These are phyloP conservation scores for Prietella phreatophila DNA, from an alignment of 2,113 vertebrate genomes.

Conservation along the genomic window DNA sequence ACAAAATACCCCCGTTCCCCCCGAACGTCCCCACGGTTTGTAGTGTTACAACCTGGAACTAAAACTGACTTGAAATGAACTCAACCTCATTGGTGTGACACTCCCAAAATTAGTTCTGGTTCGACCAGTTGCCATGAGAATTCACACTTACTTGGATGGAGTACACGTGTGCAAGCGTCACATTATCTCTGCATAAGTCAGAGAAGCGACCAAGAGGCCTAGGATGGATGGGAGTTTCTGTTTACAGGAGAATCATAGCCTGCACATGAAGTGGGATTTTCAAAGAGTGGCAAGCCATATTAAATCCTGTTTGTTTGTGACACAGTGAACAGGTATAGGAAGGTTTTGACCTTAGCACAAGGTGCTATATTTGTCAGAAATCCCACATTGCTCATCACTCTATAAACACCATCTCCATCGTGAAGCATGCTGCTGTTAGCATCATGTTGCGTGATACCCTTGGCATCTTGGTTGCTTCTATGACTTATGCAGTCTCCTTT, in stretches of 20 bases:
- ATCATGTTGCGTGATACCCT: no score
- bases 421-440: no score
- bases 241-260: background rate
- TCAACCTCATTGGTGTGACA: no score
- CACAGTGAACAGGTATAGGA: no score
- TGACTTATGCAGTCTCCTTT: background rate
- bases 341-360: no score
- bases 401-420: no score
- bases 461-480: background rate
- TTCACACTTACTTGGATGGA: background rate
- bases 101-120: background rate
- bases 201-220: background rate
- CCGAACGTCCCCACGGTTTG: no score
- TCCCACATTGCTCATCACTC: background rate
- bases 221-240: background rate
- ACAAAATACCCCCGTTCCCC: background rate
- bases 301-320: background rate
- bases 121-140: background rate
- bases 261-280: no score
- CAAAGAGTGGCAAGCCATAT: background rate
- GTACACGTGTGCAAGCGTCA: background rate
- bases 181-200: no score
- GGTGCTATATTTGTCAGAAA: no score
- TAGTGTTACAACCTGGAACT: no score
- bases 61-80: no score